phyloP scores from a whole-genome alignment of 2,797 vertebrate species.

The Argya squamiceps region DNA sequence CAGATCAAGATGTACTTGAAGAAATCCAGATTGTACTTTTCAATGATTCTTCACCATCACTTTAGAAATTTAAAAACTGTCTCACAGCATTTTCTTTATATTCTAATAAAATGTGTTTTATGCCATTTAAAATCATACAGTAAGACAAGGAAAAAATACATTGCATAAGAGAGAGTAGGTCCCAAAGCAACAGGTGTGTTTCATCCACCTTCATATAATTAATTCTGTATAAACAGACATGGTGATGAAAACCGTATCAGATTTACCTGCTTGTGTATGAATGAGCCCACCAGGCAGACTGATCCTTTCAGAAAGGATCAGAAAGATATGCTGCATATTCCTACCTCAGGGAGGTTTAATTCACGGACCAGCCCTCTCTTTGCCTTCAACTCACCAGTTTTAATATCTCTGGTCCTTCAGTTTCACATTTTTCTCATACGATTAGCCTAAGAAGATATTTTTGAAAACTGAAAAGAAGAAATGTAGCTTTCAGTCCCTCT shows the following conservation, averaged over 20 bases:
- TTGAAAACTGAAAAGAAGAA: background rate
- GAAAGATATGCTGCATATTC: background rate
- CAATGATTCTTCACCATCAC: background rate
- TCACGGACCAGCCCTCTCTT: background rate
- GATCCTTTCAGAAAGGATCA: background rate
- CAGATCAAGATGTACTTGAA: background rate
- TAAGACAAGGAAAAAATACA: background rate
- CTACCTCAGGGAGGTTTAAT: background rate
- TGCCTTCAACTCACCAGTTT: background rate
- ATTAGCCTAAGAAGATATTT: background rate
- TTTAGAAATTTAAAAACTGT: background rate
- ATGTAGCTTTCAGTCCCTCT: background rate
- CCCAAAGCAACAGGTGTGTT: background rate
- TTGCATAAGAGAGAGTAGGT: background rate
- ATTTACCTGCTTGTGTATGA: background rate
- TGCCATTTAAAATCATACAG: background rate
- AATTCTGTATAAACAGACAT: background rate
- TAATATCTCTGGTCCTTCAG: background rate
- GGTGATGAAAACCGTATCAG: background rate
- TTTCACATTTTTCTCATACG: background rate
- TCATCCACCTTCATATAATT: background rate
- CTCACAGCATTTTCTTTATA: background rate
- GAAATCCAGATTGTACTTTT: background rate
- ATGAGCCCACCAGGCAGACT: background rate
- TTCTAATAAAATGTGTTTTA: background rate